A percentile compares a stretch with the other conserved stretches of the same genome.
These are phyloP conservation scores for Artibeus jamaicensis DNA, from an alignment of 2,797 vertebrate species.

Conservation along the genomic window DNA sequence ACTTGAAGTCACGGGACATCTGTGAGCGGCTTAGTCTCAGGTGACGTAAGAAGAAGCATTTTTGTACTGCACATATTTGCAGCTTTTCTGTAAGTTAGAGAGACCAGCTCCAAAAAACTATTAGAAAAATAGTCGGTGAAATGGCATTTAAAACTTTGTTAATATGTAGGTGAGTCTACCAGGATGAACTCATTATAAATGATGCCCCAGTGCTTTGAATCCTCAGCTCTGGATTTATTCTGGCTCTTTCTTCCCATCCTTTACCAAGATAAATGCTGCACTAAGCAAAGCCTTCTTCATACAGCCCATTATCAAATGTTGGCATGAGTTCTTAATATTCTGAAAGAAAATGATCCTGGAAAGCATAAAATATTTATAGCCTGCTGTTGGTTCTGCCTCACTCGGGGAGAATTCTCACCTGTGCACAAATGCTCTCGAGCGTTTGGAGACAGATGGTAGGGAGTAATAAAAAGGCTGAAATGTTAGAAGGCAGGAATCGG, in stretches of 20 bases:
- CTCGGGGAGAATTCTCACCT: slow-evolving; percentile 43
- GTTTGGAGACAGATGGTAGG: slow-evolving; percentile 59
- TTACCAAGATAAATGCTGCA: neutral
- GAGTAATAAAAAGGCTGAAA: slow-evolving; percentile 46
- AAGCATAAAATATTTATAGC: slow-evolving; percentile 57
- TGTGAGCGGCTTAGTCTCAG: neutral
- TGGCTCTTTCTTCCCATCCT: neutral
- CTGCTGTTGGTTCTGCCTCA: slow-evolving; percentile 48
- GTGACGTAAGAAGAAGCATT: no score
- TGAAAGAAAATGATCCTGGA: neutral
- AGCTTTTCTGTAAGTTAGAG: neutral
- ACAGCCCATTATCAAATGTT: neutral
- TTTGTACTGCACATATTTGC: neutral
- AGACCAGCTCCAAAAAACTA: neutral
- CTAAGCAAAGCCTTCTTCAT: neutral
- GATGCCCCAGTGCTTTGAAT: neutral
- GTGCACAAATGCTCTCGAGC: slow-evolving; percentile 41
- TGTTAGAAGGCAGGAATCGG: slow-evolving; percentile 12
- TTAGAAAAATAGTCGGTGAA: neutral
- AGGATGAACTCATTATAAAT: neutral
- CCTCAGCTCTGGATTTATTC: neutral
- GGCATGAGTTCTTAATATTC: slow-evolving; percentile 43
- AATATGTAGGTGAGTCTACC: neutral
- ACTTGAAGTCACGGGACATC: neutral
- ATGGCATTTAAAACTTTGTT: neutral